These are phyloP conservation scores for Thysanoteuthis rhombus DNA, from an alignment of 2,888 invertebrate genomes.

Conservation along the genomic window DNA sequence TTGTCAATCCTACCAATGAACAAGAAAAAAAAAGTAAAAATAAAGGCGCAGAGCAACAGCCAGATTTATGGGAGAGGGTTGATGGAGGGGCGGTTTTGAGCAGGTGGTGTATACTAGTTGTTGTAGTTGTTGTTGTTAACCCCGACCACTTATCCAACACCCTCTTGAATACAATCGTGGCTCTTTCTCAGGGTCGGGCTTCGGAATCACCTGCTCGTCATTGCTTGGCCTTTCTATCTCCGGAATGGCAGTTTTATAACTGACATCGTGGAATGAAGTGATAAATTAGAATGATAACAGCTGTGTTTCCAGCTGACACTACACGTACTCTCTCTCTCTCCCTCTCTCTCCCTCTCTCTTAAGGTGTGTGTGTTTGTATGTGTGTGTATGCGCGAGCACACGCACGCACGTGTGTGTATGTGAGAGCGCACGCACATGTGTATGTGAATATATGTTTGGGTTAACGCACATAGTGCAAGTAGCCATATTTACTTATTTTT, in stretches of 20 bases:
- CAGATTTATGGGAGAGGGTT: not conserved
- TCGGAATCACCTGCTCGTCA: not conserved
- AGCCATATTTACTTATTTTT: not conserved
- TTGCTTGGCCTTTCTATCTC: not conserved
- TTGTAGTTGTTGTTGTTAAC: not conserved
- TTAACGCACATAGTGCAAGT: not conserved
- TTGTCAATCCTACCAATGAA: not conserved
- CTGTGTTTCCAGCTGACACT: not conserved
- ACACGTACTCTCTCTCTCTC: not conserved
- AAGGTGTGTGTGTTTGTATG: not conserved
- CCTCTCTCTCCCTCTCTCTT: not conserved
- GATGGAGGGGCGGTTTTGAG: not conserved
- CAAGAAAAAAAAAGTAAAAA: not conserved
- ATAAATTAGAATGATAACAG: constrained; percentile 12
- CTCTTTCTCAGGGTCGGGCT: constrained; percentile 12
- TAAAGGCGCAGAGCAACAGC: not conserved
- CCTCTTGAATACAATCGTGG: not conserved
- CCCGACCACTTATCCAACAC: not conserved
- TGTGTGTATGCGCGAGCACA: not conserved
- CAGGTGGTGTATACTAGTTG: not conserved
- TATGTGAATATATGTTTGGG: not conserved
- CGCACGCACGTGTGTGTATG: not conserved
- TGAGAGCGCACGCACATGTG: not conserved
- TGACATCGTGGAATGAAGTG: not conserved
- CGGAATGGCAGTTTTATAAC: not conserved